Percentiles rank a stretch among this genome's conserved stretches.
Evolutionary conservation across 2,888 invertebrate genomes (phyloP).

Genomic region (Eudemis profundana): DNA sequence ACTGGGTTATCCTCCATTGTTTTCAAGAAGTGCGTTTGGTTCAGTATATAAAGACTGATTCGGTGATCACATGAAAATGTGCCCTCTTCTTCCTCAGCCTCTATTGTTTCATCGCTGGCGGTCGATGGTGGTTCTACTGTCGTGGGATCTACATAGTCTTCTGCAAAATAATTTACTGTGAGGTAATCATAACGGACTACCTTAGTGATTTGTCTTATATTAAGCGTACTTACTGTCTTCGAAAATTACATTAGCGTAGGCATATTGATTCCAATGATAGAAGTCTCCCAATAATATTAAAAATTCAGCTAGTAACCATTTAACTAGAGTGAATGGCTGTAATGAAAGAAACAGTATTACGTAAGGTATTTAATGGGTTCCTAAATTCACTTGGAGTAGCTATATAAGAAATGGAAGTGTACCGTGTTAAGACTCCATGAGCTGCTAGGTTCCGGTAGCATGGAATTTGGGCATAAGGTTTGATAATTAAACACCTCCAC

Average conservation of each 20-base stretch:
- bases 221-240: slow-evolving; percentile 55
- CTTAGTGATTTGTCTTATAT: background rate
- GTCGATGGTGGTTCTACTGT: slow-evolving; percentile 51
- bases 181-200: background rate
- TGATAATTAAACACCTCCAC: slow-evolving; percentile 94
- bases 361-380: background rate
- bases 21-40: slow-evolving; percentile 83
- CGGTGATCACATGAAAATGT: slow-evolving; percentile 90
- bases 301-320: slow-evolving; percentile 70
- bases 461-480: slow-evolving; percentile 87
- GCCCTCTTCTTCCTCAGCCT: slow-evolving; percentile 71
- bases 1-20: slow-evolving; percentile 63
- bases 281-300: slow-evolving; percentile 63
- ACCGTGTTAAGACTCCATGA: slow-evolving; percentile 69
- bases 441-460: slow-evolving; percentile 53
- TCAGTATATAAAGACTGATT: slow-evolving; percentile 88
- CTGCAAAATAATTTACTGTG: background rate
- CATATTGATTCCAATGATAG: slow-evolving; percentile 61
- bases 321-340: slow-evolving; percentile 73
- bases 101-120: slow-evolving; percentile 58
- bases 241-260: slow-evolving; percentile 53
- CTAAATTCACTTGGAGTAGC: too few species aligned
- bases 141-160: slow-evolving; percentile 49
- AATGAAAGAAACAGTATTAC: slow-evolving; percentile 47
- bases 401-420: slow-evolving; percentile 30